Evolutionary conservation across 2,888 invertebrate genomes (phyloP).

Genomic region (Ophioninae sp.): DNA sequence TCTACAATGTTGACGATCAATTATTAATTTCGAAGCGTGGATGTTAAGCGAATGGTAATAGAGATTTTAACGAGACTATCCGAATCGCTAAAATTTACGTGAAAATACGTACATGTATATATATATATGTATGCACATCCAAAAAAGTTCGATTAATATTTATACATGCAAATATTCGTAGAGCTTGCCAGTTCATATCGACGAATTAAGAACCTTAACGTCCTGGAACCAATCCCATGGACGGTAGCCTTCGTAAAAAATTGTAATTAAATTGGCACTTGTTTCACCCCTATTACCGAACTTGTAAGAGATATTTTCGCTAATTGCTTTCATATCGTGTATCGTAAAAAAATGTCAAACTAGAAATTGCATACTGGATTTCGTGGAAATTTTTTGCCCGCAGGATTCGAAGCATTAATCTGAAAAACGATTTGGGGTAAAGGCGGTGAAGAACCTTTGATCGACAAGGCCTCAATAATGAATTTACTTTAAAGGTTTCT

Average conservation of each 20-base stretch:
- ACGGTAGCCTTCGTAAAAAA: neutral
- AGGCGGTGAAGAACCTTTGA: no score
- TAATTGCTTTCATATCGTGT: neutral
- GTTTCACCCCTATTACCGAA: neutral
- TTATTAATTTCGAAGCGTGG: conserved; percentile 29
- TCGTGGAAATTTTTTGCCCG: neutral
- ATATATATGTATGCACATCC: neutral
- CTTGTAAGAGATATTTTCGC: neutral
- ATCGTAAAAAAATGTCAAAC: neutral
- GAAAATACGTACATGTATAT: neutral
- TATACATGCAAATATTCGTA: conserved; percentile 3
- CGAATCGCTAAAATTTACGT: neutral
- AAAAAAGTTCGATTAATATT: neutral
- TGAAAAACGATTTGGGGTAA: neutral
- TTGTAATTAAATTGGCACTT: neutral
- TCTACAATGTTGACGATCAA: conserved; percentile 37
- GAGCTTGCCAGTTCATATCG: neutral
- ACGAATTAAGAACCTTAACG: neutral
- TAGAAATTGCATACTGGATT: neutral
- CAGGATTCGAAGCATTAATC: neutral
- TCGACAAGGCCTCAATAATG: no score
- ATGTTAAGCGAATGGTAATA: conserved; percentile 35
- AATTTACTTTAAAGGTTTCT: no score
- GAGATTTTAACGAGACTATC: conserved; percentile 39
- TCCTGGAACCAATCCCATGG: neutral